Percentiles rank a stretch among this genome's conserved stretches.
Conservation (phyloP, 2,797 vertebrate species). For the Setipinna tenuifilis region DNA sequence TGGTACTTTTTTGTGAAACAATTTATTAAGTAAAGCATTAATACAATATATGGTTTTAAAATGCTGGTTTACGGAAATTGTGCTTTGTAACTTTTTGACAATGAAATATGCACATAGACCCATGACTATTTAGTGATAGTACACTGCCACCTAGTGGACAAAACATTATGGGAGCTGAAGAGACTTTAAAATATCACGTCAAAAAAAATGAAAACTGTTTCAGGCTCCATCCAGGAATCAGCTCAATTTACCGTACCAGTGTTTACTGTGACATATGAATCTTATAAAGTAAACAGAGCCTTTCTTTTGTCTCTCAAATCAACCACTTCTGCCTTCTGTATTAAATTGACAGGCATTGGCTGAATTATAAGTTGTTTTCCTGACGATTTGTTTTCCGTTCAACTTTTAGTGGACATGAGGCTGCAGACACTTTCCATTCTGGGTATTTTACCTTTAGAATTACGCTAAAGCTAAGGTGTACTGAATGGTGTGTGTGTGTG, state of each 20-base stretch:
- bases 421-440: neutral
- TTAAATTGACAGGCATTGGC: neutral
- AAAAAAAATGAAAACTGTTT: neutral
- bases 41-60: neutral
- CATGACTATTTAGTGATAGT: neutral
- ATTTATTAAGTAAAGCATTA: no score
- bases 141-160: neutral
- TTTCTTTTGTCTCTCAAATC: neutral
- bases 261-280: neutral
- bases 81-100: neutral
- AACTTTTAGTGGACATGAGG: neutral
- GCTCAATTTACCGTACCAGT: neutral
- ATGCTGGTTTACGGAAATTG: neutral
- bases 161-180: neutral
- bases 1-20: no score
- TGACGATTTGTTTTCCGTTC: neutral
- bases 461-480: constrained; percentile 51
- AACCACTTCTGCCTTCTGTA: neutral
- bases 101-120: neutral
- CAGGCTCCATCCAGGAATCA: neutral
- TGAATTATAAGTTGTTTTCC: neutral
- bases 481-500: constrained; percentile 76
- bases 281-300: neutral
- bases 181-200: neutral
- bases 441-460: neutral